Conservation (phyloP, 1,140 invertebrate genomes). For the Sinonovacula constricta region DNA sequence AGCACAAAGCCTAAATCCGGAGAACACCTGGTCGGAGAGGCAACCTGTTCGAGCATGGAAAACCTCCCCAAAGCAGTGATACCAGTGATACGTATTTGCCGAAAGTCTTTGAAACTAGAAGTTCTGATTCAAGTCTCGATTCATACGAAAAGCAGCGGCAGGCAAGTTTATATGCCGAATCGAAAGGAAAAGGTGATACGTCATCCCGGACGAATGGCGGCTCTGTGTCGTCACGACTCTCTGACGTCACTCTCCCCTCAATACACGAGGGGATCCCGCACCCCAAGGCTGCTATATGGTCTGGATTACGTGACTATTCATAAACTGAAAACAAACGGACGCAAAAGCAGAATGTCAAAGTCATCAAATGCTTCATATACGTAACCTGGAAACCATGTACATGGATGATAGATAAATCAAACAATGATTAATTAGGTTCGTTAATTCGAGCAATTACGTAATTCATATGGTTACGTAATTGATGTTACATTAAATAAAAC, state of each 20-base stretch:
- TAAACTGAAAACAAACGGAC: background rate
- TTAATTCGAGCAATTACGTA: background rate
- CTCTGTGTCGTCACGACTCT: background rate
- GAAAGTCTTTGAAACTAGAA: background rate
- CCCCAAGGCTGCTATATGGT: background rate
- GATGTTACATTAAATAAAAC: too few species aligned
- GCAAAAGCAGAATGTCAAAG: background rate
- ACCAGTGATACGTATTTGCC: background rate
- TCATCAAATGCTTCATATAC: too few species aligned
- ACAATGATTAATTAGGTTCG: background rate
- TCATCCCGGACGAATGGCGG: too few species aligned
- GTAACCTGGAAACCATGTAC: too few species aligned
- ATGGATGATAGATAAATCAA: too few species aligned
- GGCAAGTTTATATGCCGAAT: background rate
- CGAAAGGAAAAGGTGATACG: too few species aligned
- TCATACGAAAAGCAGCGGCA: background rate
- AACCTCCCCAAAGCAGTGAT: background rate
- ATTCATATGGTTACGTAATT: background rate
- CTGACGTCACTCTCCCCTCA: background rate
- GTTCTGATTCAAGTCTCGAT: background rate
- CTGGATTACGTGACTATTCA: background rate
- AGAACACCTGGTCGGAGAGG: background rate
- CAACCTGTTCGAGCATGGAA: background rate
- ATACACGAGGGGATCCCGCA: background rate
- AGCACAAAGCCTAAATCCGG: background rate